phyloP scores from a whole-genome alignment of 2,797 vertebrate genomes.

The Gallinago stenura region DNA sequence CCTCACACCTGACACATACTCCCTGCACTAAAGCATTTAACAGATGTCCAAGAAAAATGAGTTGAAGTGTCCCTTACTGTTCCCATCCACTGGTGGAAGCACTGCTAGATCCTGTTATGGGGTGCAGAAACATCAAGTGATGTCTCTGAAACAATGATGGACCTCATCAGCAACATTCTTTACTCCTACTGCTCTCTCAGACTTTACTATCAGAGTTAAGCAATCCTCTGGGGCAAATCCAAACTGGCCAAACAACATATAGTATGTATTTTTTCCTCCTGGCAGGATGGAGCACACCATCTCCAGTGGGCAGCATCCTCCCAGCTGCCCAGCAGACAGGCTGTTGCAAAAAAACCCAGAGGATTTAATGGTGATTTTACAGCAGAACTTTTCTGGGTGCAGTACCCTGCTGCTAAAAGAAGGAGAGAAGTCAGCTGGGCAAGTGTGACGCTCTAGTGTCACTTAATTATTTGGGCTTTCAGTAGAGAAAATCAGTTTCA shows the following conservation, averaged over 20 bases:
- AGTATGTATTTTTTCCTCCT: neutral
- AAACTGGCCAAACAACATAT: neutral
- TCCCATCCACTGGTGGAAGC: neutral
- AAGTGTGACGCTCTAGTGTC: neutral
- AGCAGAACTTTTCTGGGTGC: neutral
- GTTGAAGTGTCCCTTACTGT: neutral
- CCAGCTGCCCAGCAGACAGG: neutral
- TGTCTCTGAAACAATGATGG: neutral
- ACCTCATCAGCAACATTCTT: neutral
- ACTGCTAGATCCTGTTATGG: neutral
- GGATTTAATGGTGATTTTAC: neutral
- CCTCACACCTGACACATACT: neutral
- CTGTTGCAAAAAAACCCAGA: neutral
- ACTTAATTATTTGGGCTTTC: neutral
- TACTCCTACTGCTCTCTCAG: neutral
- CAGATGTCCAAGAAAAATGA: neutral
- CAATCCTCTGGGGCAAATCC: neutral
- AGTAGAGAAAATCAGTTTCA: neutral
- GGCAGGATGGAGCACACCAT: too few relatives aligned
- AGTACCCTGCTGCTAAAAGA: neutral
- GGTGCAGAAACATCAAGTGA: neutral
- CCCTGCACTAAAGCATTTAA: too few relatives aligned
- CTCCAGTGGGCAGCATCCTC: neutral
- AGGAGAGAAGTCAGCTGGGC: neutral
- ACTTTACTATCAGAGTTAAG: neutral